Evolutionary conservation across 2,888 invertebrate genomes (phyloP).

Genomic region (Metacarcinus magister): DNA sequence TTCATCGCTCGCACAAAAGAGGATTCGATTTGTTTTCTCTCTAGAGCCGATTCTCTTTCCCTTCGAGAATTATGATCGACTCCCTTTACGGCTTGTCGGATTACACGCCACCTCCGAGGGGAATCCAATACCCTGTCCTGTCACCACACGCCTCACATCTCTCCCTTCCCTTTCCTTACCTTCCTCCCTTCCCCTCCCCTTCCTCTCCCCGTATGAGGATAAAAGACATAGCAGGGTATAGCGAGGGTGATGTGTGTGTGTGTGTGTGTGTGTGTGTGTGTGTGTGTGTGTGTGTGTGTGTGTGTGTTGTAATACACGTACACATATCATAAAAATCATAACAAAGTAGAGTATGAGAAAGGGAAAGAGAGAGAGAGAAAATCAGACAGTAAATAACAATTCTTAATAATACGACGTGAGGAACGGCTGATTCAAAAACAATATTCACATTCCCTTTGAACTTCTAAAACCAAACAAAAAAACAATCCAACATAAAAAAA

Average conservation of each 20-base stretch:
- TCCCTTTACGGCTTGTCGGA: conserved; percentile 36
- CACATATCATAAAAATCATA: not conserved
- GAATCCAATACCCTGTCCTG: conserved; percentile 41
- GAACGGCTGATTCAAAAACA: too few species aligned
- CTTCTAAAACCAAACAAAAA: too few species aligned
- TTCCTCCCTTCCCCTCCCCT: not conserved
- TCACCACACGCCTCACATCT: not conserved
- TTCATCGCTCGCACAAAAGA: conserved; percentile 41
- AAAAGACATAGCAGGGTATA: not conserved
- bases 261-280: conserved; percentile 36
- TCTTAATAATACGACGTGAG: too few species aligned
- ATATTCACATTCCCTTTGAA: too few species aligned
- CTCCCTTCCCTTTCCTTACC: not conserved
- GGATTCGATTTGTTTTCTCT: conserved; percentile 21
- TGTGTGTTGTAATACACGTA: too few species aligned
- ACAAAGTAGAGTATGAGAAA: not conserved
- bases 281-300: conserved; percentile 21
- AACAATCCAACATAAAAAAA: too few species aligned
- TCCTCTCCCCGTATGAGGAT: not conserved
- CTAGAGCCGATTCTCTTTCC: conserved; percentile 16
- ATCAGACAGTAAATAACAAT: too few species aligned
- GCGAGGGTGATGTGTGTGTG: not conserved
- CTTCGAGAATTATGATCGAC: conserved; percentile 30
- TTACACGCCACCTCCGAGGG: conserved; percentile 1
- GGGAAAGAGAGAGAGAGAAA: not conserved